These are phyloP conservation scores for Pampus argenteus DNA, from an alignment of 2,797 vertebrate species.

Conservation along the genomic window DNA sequence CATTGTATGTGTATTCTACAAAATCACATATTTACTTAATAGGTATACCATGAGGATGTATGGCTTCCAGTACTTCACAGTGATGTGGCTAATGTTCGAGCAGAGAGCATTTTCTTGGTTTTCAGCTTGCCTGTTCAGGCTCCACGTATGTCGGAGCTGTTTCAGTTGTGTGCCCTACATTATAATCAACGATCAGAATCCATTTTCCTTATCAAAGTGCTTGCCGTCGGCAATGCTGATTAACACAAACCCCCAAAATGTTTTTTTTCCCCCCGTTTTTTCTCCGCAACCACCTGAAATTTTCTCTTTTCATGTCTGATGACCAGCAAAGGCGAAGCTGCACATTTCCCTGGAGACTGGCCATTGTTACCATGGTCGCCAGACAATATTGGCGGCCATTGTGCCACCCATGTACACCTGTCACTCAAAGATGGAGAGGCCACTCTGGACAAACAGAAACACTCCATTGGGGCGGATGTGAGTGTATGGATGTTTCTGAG, in stretches of 20 bases:
- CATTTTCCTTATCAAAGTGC: conserved; percentile 89
- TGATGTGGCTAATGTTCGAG: conserved; percentile 46
- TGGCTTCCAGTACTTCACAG: conserved; percentile 9
- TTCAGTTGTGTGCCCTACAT: conserved; percentile 78
- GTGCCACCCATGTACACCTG: conserved; percentile 88
- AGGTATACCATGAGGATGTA: conserved; percentile 18
- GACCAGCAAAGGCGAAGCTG: conserved; percentile 47
- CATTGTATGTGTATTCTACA: conserved; percentile 8
- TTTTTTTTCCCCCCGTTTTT: conserved; percentile 57
- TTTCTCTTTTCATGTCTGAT: conserved; percentile 90
- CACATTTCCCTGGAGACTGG: conserved; percentile 86
- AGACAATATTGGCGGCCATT: conserved; percentile 87
- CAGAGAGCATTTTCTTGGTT: conserved; percentile 35
- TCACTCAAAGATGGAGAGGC: conserved; percentile 84
- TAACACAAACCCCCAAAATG: conserved; percentile 82
- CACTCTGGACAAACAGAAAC: conserved; percentile 53
- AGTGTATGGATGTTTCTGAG: conserved; percentile 60
- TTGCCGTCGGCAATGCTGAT: conserved; percentile 85
- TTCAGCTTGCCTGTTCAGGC: conserved; percentile 39
- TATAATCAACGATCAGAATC: conserved; percentile 90
- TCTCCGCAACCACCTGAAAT: conserved; percentile 88
- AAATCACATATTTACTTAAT: conserved; percentile 42
- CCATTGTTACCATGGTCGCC: conserved; percentile 87
- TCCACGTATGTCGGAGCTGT: conserved; percentile 66
- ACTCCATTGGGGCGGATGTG: conserved; percentile 55